Base-by-base conservation (phyloP, 1,140 invertebrate genomes). In the Aplysia californica region DNA sequence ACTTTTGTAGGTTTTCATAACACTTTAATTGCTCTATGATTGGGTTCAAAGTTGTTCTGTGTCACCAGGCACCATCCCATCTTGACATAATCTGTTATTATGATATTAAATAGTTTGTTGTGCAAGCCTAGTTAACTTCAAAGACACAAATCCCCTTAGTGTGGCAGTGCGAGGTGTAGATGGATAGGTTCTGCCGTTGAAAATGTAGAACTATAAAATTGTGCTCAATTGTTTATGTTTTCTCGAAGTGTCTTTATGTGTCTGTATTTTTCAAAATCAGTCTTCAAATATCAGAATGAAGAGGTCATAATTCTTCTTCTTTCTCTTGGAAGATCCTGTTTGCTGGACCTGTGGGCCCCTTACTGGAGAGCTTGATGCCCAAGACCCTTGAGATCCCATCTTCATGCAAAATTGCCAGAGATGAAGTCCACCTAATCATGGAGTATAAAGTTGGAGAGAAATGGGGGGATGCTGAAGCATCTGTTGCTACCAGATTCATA, bases 381-480 rank as follows among this genome's bases (percentile, higher is more conserved):
- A 77, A 84, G 26, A 80, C 83, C 36, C 84, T 91, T 29, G 59
- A 75, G 33, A 81, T 90, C 71, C 84, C 84, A 35, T 41, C 82
- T 58, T 71, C 75, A 64, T 90, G 83, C 61, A 79, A 82, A 36
- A 85, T 88, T 55, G 61, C 83, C n/a, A 74, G 85, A 29, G 91
- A 91, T 81, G 91, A 91, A 76, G 79, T 91, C 31, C 91, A 91
- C 79, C 84, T 91, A 6, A 91, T 91, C 77, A 83, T 91, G 83
- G 91, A 91, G 67, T 90, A 90, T 74, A 83, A 87, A 65, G 85
- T 89, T 26, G 88, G 88, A 20, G 89, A 91, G 56, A 83, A 79
- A 26, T 90, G 91, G 81, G 90, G 87, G 4, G 73, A 83, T 50
- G 66, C 82, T 75, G 82, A 82, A 5, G 79, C 89, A 15, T 88